Evolutionary conservation across 2,888 invertebrate species (phyloP), one percentile per base, ranked within the genome.

Genomic region (Thera obeliscata): DNA sequence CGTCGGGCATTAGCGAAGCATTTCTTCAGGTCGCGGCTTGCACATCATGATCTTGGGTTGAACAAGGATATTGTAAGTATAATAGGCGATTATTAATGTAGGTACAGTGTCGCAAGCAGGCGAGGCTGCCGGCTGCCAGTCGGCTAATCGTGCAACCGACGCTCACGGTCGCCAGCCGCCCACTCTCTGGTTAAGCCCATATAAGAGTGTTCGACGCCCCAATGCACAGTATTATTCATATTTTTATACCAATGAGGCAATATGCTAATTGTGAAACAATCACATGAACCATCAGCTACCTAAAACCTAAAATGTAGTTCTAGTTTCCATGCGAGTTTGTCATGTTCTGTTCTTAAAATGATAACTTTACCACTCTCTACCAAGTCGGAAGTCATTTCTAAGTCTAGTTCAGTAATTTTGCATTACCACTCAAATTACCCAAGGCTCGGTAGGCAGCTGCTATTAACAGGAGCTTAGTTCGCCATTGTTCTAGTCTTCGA

Each of bases 101-200:
- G 84, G 79, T 80, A 80, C 76, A 80, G 81, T 92, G 90, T 90
- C 86, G 90, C 87, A 91, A 81, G 80, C 81, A 81, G 84, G 85
- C 85, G 83, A 84, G 85, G 82, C 81, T 70, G 73, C 75, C 71
- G 74, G 76, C 73, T 76, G 77, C 74, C 75, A 75, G 73, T 81
- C 81, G 81, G 85, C 89, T 89, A 87, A 87, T 86, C 90, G 87
- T 84, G 86, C 88, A 81, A 85, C 85, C 82, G 73, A 84, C 81
- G 87, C 89, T 93, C 92, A 92, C 83, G 93, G 92, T 86, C 92
- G 88, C 77, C 92, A 82, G 83, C 93, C 92, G 85, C 93, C 93
- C 91, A 93, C 93, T 90, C 89, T 86, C 84, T 78, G 79, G 84
- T 91, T 90, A 91, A 91, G 82, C 82, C 93, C 93, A 90, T 92